Evolutionary conservation across 2,113 vertebrate species (phyloP).

Genomic region (Pseudonaja textilis): DNA sequence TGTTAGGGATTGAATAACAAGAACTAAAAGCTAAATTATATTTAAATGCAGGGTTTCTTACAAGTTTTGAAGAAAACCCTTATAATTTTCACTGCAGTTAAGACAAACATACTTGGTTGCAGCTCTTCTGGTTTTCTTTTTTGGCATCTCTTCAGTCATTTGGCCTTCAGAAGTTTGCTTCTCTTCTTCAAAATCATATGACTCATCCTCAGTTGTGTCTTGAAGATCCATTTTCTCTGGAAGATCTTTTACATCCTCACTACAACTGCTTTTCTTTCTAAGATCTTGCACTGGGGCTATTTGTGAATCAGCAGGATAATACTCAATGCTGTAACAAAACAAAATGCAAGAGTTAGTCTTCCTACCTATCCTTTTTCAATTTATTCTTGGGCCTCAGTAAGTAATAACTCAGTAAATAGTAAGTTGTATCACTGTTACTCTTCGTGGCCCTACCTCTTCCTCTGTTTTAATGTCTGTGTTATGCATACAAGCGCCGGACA

Average conservation of each 20-base stretch:
- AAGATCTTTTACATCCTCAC: neutral
- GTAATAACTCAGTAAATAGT: too few relatives aligned
- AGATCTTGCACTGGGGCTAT: constrained; percentile 90
- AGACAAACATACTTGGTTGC: constrained; percentile 83
- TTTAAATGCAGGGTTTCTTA: neutral
- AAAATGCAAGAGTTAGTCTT: neutral
- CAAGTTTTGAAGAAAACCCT: neutral
- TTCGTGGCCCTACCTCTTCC: neutral
- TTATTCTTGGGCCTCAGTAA: neutral
- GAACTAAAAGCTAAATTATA: neutral
- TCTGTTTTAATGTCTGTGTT: neutral
- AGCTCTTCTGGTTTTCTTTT: constrained; percentile 81
- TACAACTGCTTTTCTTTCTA: constrained; percentile 63
- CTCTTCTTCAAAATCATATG: constrained; percentile 54
- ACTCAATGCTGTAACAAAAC: constrained; percentile 82
- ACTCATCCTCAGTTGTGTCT: constrained; percentile 56
- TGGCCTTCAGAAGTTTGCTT: constrained; percentile 41
- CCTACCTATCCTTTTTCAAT: neutral
- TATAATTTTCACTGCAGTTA: neutral
- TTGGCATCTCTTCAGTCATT: constrained; percentile 60
- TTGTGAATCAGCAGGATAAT: constrained; percentile 85
- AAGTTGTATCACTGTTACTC: neutral
- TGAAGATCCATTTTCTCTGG: constrained; percentile 46
- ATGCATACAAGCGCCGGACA: neutral
- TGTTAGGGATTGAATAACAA: neutral